phyloP scores from a whole-genome alignment of 1,140 invertebrate genomes.

The Chironomus tepperi region DNA sequence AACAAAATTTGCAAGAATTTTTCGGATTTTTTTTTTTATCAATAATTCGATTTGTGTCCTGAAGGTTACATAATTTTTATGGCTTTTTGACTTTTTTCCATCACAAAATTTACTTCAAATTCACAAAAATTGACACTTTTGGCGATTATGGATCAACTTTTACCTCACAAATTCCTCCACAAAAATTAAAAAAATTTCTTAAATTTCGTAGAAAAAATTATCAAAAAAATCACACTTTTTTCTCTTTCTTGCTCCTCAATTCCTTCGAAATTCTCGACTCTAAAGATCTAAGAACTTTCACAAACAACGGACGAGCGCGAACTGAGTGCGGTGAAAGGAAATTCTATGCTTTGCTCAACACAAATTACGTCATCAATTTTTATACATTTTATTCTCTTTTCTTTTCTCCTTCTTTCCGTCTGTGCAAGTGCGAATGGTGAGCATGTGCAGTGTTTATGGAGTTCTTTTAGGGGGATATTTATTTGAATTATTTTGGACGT shows the following conservation, averaged over 20 bases:
- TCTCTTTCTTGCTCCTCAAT: neutral
- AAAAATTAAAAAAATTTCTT: neutral
- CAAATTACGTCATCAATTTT: conserved; percentile 1
- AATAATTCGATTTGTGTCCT: neutral
- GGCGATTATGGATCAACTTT: neutral
- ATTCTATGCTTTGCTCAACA: conserved; percentile 7
- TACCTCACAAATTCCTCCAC: neutral
- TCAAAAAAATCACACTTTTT: neutral
- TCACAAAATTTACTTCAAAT: neutral
- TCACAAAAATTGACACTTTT: neutral
- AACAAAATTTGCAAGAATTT: too few relatives aligned
- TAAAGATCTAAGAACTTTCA: neutral
- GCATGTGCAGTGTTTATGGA: neutral
- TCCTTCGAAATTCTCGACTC: neutral
- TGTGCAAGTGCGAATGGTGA: neutral
- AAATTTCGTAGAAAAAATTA: neutral
- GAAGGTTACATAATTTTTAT: conserved; percentile 1
- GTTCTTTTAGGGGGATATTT: neutral
- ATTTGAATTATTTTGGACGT: neutral
- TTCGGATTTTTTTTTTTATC: too few relatives aligned
- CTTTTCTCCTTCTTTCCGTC: neutral
- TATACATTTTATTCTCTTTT: too few relatives aligned
- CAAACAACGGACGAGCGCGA: neutral
- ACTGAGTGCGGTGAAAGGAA: neutral
- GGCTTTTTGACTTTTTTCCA: neutral